A percentile compares a stretch with the other conserved stretches of the same genome.
Conservation (phyloP, 2,797 vertebrate species). For the Numenius phaeopus region DNA sequence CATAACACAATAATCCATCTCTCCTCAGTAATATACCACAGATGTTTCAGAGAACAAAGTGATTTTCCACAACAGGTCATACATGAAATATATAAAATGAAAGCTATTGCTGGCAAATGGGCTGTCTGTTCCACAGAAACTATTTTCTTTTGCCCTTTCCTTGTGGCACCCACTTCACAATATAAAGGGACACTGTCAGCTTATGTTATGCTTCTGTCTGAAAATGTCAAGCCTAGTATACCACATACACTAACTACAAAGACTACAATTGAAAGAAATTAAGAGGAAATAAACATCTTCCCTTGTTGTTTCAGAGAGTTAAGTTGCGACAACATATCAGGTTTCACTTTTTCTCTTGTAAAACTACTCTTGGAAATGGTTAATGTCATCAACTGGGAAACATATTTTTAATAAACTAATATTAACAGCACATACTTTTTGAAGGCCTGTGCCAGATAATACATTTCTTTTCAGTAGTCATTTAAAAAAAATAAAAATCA, state of each 20-base stretch:
- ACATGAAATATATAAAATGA: background rate
- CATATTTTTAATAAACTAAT: background rate
- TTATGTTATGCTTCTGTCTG: background rate
- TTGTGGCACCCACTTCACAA: background rate
- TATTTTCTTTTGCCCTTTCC: constrained; percentile 1
- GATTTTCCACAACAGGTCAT: background rate
- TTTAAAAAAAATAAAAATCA: background rate
- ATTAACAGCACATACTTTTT: background rate
- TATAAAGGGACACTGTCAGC: background rate
- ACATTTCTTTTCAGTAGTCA: background rate
- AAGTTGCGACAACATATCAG: background rate
- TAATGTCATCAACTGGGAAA: background rate
- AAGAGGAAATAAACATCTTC: background rate
- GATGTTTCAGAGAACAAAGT: constrained; percentile 1
- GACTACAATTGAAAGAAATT: background rate
- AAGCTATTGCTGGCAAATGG: background rate
- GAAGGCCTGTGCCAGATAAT: background rate
- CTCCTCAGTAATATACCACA: background rate
- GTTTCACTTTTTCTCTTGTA: background rate
- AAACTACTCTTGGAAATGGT: background rate
- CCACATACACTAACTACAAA: background rate
- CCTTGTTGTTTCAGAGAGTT: background rate
- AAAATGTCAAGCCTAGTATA: background rate
- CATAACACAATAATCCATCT: background rate
- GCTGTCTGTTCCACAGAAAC: background rate